Base-by-base conservation (phyloP, 2,113 vertebrate species). In the Tetraodon nigroviridis region DNA sequence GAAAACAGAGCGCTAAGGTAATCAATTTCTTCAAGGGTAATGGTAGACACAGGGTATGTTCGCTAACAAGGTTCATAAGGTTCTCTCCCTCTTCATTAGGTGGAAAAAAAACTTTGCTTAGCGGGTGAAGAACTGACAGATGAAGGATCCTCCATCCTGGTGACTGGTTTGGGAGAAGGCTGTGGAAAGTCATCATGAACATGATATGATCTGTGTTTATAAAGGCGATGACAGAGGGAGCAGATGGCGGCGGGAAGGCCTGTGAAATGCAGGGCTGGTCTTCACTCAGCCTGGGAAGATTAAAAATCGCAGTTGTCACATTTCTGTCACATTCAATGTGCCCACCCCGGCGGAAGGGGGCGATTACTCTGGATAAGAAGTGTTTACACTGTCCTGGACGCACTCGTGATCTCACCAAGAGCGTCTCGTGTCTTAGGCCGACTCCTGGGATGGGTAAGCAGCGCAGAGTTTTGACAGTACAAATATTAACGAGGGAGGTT, bases 371-470 rank as follows among this genome's bases (percentile, higher is more conserved):
- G 73, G 76, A 79, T 84, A 82, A 86, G 83, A 61, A 66, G 32
- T 85, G 86, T 90, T 88, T 87, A 82, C 85, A 88, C 84, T 87
- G 81, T 60, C 67, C 53, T 65, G 76, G 69, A 82, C 71, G 62
- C 69, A 67, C 44, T 59, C 21, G 13, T 59, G 61, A 82, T 61
- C 69, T 82, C 72, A 85, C 86, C 82, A 88, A 80, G 85, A 73
- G 68, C 54, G 41, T 50, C 62, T 75, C 37, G 20, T 62, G 50
- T 45, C 53, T 57, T 58, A 65, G 49, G 57, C 51, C 46, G 37
- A 45, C 51, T 49, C 20, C 71, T 63, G 54, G 44, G 66, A 61
- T 64, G 56, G 32, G 41, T 66, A 56, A 53, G 57, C 71, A 56
- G n/a, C 27, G 10, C 55, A 77, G 80, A 69, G 66, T 51, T 75